These are phyloP conservation scores for Elysia crispata DNA, from an alignment of 2,888 invertebrate genomes.

Conservation along the genomic window DNA sequence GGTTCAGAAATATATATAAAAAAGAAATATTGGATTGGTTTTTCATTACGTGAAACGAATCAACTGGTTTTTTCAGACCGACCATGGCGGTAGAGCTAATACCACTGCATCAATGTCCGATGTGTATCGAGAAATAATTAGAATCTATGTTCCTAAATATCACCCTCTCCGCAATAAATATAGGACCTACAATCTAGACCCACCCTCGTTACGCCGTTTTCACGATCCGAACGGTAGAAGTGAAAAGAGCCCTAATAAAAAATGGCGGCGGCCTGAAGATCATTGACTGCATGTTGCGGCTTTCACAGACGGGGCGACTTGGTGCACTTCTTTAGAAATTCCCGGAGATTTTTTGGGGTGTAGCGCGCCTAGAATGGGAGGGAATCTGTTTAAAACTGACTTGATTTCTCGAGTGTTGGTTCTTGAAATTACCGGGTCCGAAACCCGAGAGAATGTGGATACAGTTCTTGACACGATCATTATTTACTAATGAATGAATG, in stretches of 20 bases:
- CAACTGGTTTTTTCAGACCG: no score
- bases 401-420: not conserved
- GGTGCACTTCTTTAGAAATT: not conserved
- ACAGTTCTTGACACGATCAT: not conserved
- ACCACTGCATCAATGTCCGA: no score
- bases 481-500: not conserved
- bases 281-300: not conserved
- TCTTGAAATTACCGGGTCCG: not conserved
- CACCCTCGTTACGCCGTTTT: not conserved
- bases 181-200: no score
- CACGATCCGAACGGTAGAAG: not conserved
- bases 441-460: not conserved
- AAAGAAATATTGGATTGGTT: no score
- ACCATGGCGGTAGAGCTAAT: no score
- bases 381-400: not conserved
- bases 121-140: no score
- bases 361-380: not conserved
- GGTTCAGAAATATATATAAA: no score
- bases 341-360: not conserved
- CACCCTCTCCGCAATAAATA: no score
- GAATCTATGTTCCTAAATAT: no score
- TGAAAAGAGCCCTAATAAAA: not conserved
- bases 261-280: not conserved
- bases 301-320: no score
- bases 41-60: no score